Conservation (phyloP, 2,113 vertebrate genomes). For the Piprites chloris region DNA sequence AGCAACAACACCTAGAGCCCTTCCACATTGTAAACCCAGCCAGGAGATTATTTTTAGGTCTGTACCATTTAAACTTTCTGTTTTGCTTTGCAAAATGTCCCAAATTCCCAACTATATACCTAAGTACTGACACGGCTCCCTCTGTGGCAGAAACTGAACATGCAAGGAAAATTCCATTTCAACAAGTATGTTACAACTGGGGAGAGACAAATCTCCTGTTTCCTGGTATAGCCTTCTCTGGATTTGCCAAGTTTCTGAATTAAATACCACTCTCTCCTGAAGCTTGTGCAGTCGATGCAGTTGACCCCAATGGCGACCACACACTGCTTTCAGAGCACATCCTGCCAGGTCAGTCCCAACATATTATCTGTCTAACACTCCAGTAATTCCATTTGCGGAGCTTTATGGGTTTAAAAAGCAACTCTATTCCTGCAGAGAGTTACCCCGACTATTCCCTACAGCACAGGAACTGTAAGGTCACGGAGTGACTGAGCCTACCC, state of each 20-base stretch:
- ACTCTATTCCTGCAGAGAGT: conserved; percentile 5
- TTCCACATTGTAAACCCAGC: not conserved
- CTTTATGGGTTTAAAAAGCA: conserved; percentile 28
- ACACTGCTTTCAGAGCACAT: not conserved
- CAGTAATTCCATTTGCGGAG: not conserved
- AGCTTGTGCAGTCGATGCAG: not conserved
- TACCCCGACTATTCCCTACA: conserved; percentile 26
- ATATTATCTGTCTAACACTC: not conserved
- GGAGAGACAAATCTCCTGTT: not conserved
- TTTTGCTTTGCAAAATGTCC: not conserved
- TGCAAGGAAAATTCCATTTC: not conserved
- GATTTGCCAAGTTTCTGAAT: not conserved
- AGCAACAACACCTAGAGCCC: not conserved
- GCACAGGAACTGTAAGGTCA: conserved; percentile 49
- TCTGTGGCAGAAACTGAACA: not conserved
- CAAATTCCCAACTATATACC: not conserved
- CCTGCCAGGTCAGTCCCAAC: not conserved
- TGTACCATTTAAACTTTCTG: not conserved
- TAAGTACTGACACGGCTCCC: not conserved
- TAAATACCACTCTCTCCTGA: not conserved
- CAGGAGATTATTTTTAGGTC: not conserved
- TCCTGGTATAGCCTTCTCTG: not conserved
- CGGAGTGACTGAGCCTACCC: conserved; percentile 7
- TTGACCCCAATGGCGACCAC: not conserved
- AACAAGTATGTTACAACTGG: not conserved